A percentile compares a stretch with the other conserved stretches of the same genome.
Conservation (phyloP, 1,140 invertebrate genomes). For the Lamellibrachia luymesi region DNA sequence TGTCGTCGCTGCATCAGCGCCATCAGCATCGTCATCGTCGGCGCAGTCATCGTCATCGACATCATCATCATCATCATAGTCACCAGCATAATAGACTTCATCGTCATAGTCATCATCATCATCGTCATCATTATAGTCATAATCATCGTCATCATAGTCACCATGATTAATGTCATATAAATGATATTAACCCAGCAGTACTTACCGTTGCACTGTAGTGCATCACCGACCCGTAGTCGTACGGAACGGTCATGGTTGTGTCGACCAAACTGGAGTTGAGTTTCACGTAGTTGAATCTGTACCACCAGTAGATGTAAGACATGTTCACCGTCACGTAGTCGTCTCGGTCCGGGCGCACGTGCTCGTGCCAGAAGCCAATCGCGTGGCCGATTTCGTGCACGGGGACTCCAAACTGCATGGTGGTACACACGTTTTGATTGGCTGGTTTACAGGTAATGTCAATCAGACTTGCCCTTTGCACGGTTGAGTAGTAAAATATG, state of each 20-base stretch:
- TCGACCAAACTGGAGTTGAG: background rate
- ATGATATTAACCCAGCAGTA: background rate
- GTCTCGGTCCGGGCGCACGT: conserved; percentile 51
- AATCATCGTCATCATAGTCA: background rate
- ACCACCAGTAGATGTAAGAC: background rate
- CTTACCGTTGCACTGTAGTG: conserved; percentile 8
- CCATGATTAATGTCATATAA: background rate
- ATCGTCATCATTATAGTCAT: no score
- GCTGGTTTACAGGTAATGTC: background rate
- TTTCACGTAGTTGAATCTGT: background rate
- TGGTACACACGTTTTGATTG: background rate
- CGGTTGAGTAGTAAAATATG: background rate
- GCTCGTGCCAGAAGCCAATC: conserved; percentile 55
- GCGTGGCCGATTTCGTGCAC: conserved; percentile 52
- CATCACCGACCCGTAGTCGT: conserved; percentile 18
- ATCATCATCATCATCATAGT: background rate
- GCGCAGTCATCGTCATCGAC: background rate
- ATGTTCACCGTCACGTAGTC: conserved; percentile 40
- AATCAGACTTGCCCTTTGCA: background rate
- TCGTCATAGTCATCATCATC: no score
- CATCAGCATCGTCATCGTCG: no score
- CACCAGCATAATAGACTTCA: no score
- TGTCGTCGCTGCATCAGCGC: conserved; percentile 33
- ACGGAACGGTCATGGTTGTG: background rate
- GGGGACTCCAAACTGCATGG: conserved; percentile 18